phyloP scores from a whole-genome alignment of 2,113 vertebrate species.

The Alouatta palliata region DNA sequence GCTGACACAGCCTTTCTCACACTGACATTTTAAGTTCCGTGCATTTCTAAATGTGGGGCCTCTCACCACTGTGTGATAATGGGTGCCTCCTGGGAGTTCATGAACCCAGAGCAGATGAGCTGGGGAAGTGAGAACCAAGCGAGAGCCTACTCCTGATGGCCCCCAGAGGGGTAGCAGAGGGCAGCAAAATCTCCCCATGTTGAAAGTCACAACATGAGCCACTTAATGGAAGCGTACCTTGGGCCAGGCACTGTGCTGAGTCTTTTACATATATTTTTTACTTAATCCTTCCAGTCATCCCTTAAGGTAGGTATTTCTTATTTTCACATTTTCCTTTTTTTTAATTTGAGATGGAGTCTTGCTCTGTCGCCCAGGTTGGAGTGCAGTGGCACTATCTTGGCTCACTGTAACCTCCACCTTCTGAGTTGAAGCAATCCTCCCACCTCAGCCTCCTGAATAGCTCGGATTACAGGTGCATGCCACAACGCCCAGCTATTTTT shows the following conservation, averaged over 20 bases:
- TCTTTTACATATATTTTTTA: not conserved
- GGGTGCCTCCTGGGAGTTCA: not conserved
- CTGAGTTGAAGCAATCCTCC: too few species aligned
- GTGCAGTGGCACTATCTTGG: too few species aligned
- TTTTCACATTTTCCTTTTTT: not conserved
- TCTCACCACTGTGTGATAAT: not conserved
- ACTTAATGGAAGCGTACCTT: not conserved
- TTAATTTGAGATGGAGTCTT: too few species aligned
- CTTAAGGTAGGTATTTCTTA: not conserved
- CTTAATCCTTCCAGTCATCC: not conserved
- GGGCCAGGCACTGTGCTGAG: not conserved
- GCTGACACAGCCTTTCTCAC: not conserved
- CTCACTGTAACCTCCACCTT: too few species aligned
- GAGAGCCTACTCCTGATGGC: not conserved
- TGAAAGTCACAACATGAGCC: not conserved
- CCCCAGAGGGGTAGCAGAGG: not conserved
- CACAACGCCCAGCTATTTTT: too few species aligned
- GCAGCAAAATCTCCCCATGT: rapidly evolving
- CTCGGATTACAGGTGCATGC: too few species aligned
- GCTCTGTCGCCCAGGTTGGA: too few species aligned
- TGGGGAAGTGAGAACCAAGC: not conserved
- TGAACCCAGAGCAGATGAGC: not conserved
- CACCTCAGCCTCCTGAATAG: too few species aligned
- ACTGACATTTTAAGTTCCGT: not conserved
- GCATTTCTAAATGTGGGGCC: not conserved